Evolutionary conservation across 2,888 invertebrate species (phyloP).

Genomic region (Argyra leucocephala): DNA sequence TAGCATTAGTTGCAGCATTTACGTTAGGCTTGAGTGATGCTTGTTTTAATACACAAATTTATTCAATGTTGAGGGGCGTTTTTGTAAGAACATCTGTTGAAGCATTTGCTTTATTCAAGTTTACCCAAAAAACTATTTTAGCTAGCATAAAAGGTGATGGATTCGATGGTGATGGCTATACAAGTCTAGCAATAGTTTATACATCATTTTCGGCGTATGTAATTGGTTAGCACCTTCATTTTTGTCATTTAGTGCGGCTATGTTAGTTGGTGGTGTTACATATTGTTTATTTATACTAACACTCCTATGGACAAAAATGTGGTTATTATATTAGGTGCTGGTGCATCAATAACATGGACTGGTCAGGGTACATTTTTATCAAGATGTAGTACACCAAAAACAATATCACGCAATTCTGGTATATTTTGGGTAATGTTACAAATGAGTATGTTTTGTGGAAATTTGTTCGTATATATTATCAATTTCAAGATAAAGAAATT

Average conservation of each 20-base stretch:
- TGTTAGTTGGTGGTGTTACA: too few species aligned
- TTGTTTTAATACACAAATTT: conserved; percentile 95
- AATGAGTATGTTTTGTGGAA: conserved; percentile 89
- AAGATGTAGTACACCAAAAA: conserved; percentile 75
- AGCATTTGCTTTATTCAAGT: conserved; percentile 96
- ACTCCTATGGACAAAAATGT: conserved; percentile 74
- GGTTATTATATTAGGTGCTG: conserved; percentile 84
- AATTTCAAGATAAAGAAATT: conserved; percentile 72
- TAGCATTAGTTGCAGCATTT: conserved; percentile 81
- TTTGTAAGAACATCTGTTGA: conserved; percentile 85
- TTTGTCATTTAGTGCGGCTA: too few species aligned
- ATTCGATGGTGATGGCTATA: too few species aligned
- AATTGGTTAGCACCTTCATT: too few species aligned
- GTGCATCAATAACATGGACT: conserved; percentile 93
- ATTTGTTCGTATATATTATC: conserved; percentile 87
- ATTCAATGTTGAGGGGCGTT: conserved; percentile 80
- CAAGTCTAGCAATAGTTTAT: too few species aligned
- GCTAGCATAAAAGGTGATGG: too few species aligned
- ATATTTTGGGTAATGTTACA: conserved; percentile 96
- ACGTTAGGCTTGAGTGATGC: conserved; percentile 92
- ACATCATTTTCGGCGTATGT: too few species aligned
- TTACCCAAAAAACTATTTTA: too few species aligned
- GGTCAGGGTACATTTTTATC: conserved; percentile 89
- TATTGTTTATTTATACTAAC: conserved; percentile 77
- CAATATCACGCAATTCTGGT: conserved; percentile 88